phyloP scores from a whole-genome alignment of 2,113 vertebrate species.

The Mormyrus iriodes region DNA sequence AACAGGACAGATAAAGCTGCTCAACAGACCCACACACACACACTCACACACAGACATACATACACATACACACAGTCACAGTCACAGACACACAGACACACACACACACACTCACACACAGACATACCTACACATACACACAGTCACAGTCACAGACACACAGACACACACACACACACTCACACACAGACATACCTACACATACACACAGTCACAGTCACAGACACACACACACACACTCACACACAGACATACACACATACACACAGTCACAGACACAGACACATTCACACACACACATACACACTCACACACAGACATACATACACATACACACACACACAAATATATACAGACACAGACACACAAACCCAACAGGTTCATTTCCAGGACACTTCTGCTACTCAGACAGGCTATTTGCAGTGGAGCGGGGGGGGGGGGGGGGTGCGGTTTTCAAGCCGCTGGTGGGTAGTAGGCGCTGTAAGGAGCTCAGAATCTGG shows the following conservation, averaged over 20 bases:
- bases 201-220: neutral
- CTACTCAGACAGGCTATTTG: neutral
- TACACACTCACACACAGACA: too few relatives aligned
- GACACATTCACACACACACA: too few relatives aligned
- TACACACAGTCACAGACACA: too few relatives aligned
- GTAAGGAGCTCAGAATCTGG: neutral
- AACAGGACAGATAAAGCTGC: neutral
- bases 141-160: neutral
- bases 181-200: neutral
- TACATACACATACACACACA: too few relatives aligned
- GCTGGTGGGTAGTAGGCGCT: neutral
- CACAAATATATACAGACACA: neutral
- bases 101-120: neutral
- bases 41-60: neutral
- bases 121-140: neutral
- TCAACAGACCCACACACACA: neutral
- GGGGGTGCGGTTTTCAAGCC: neutral
- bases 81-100: neutral
- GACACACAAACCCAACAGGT: neutral
- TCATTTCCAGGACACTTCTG: neutral
- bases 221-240: neutral
- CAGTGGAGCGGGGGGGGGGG: neutral
- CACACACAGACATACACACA: neutral
- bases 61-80: neutral
- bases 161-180: neutral